phyloP scores from a whole-genome alignment of 2,888 invertebrate species.

The Leptinotarsa rubiginosa region DNA sequence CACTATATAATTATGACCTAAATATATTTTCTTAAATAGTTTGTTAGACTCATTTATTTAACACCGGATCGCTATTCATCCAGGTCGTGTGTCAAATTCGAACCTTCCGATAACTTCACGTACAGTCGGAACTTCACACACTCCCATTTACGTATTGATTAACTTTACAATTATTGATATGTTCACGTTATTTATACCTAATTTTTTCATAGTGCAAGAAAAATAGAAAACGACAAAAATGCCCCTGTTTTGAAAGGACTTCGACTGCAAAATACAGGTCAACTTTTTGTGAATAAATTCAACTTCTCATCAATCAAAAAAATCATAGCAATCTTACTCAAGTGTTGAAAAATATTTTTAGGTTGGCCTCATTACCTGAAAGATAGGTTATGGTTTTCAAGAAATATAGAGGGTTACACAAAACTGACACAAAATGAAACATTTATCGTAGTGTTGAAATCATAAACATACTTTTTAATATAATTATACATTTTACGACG shows the following conservation, averaged over 20 bases:
- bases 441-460: no score
- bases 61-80: conserved; percentile 6
- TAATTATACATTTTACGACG: background rate
- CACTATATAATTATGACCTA: conserved; percentile 9
- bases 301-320: no score
- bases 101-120: background rate
- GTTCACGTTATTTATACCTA: conserved; percentile 16
- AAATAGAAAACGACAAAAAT: background rate
- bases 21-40: conserved; percentile 8
- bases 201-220: background rate
- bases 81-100: background rate
- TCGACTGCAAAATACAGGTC: no score
- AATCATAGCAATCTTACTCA: no score
- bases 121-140: conserved; percentile 4
- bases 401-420: no score
- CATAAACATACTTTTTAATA: background rate
- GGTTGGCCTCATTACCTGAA: no score
- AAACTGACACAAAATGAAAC: background rate
- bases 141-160: conserved; percentile 11
- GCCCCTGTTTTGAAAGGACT: no score
- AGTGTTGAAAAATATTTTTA: no score
- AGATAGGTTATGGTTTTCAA: no score
- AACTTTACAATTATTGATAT: conserved; percentile 17
- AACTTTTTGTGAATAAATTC: no score
- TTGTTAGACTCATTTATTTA: conserved; percentile 8